A percentile compares a stretch with the other conserved stretches of the same genome.
phyloP scores from a whole-genome alignment of 2,888 invertebrate species.

The Epinotia nisella region DNA sequence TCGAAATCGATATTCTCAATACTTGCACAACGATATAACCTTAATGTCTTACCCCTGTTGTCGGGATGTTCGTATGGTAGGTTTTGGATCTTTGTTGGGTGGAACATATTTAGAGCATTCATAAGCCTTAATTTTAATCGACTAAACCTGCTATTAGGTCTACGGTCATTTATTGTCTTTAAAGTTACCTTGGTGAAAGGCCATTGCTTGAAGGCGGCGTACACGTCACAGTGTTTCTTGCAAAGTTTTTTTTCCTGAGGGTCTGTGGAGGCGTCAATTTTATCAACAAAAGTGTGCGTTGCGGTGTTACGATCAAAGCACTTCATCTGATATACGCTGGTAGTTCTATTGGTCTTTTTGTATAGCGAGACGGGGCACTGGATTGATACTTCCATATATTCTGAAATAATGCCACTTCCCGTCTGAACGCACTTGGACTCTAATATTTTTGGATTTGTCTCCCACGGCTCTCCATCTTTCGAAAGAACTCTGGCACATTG shows the following conservation, averaged over 20 bases:
- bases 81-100: conserved; percentile 64
- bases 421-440: conserved; percentile 58
- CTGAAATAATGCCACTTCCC: conserved; percentile 48
- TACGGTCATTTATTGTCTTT: conserved; percentile 23
- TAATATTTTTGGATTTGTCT: conserved; percentile 37
- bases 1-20: conserved; percentile 47
- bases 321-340: conserved; percentile 52
- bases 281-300: conserved; percentile 46
- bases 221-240: conserved; percentile 57
- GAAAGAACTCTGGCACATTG: neutral
- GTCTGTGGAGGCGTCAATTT: conserved; percentile 56
- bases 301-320: conserved; percentile 53
- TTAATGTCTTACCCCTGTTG: conserved; percentile 48
- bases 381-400: conserved; percentile 52
- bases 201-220: conserved; percentile 58
- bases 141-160: conserved; percentile 44
- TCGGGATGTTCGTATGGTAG: conserved; percentile 55
- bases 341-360: conserved; percentile 55
- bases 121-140: conserved; percentile 53
- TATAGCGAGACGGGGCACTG: conserved; percentile 53
- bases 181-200: conserved; percentile 43
- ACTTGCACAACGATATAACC: conserved; percentile 59
- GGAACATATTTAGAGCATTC: conserved; percentile 54
- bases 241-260: conserved; percentile 57
- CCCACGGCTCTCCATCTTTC: conserved; percentile 34